phyloP scores from a whole-genome alignment of 2,797 vertebrate genomes.

The Lagocephalus sceleratus region DNA sequence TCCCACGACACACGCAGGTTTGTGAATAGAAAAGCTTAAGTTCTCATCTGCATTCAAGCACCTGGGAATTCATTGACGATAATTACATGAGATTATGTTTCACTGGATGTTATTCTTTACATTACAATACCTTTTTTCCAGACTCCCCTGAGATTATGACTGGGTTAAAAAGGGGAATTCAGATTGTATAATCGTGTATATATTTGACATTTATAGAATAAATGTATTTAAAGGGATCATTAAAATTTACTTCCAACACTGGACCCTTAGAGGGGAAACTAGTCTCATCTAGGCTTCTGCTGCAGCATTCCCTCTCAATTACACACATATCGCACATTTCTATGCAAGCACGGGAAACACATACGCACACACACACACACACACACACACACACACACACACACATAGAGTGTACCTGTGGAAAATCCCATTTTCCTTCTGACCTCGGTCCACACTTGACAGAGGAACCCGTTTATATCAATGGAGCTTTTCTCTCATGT shows the following conservation, averaged over 20 bases:
- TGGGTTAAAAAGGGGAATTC: too few relatives aligned
- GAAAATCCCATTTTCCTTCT: slow-evolving; percentile 69
- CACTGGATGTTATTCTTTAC: too few relatives aligned
- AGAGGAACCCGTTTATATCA: slow-evolving; percentile 75
- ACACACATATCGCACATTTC: slow-evolving; percentile 51
- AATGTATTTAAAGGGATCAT: slow-evolving; percentile 4
- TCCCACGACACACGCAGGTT: too few relatives aligned
- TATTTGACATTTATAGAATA: too few relatives aligned
- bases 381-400: slow-evolving; percentile 12
- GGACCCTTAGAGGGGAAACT: slow-evolving; percentile 2
- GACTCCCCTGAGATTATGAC: too few relatives aligned
- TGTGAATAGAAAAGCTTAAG: too few relatives aligned
- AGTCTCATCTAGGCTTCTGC: slow-evolving; percentile 6
- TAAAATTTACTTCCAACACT: slow-evolving; percentile 1
- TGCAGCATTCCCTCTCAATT: slow-evolving; percentile 65
- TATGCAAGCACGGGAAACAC: slow-evolving; percentile 55
- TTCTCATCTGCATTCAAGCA: too few relatives aligned
- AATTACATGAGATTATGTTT: too few relatives aligned
- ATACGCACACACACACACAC: slow-evolving; percentile 31
- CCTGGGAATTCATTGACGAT: too few relatives aligned
- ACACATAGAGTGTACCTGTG: slow-evolving; percentile 39
- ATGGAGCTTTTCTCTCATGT: slow-evolving; percentile 81
- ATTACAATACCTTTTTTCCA: too few relatives aligned
- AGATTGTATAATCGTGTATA: too few relatives aligned
- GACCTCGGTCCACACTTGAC: slow-evolving; percentile 61